A percentile compares a stretch with the other conserved stretches of the same genome.
Conservation (phyloP, 2,888 invertebrate genomes). For the Drosophila birchii region DNA sequence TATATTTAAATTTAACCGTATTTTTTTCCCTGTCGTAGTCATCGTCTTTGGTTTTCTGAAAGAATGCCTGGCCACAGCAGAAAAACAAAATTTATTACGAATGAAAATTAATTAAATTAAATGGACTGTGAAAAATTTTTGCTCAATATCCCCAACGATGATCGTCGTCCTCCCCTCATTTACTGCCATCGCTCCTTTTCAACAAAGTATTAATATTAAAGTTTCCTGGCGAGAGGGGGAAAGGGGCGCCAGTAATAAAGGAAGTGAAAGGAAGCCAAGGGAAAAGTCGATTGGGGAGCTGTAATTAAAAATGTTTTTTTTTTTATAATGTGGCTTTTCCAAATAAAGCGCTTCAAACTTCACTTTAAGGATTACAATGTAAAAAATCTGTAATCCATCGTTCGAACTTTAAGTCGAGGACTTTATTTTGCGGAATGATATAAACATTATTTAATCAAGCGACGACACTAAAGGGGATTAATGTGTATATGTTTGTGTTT, state of each 20-base stretch:
- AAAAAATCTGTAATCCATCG: slow-evolving; percentile 18
- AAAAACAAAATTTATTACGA: slow-evolving; percentile 65
- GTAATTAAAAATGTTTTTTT: slow-evolving; percentile 41
- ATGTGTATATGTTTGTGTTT: not conserved
- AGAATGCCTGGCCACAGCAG: slow-evolving; percentile 56
- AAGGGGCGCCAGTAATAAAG: slow-evolving; percentile 8
- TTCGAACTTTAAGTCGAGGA: slow-evolving; percentile 6
- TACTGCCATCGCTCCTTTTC: slow-evolving; percentile 31
- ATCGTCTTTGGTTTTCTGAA: slow-evolving; percentile 36
- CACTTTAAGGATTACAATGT: slow-evolving; percentile 37
- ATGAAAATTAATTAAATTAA: slow-evolving; percentile 77
- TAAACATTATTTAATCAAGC: slow-evolving; percentile 28
- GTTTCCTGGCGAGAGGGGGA: slow-evolving; percentile 22
- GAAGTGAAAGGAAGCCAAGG: slow-evolving; percentile 5
- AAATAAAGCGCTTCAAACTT: slow-evolving; percentile 27
- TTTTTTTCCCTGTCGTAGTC: slow-evolving; percentile 42
- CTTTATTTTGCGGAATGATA: slow-evolving; percentile 7
- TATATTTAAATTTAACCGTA: slow-evolving; percentile 62
- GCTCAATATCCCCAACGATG: slow-evolving; percentile 41
- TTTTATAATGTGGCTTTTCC: slow-evolving; percentile 26
- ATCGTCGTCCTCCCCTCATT: slow-evolving; percentile 14
- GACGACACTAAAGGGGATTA: slow-evolving; percentile 11
- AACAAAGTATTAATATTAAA: slow-evolving; percentile 49
- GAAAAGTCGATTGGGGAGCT: slow-evolving; percentile 30
- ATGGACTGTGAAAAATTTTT: slow-evolving; percentile 69